Evolutionary conservation across 2,797 vertebrate genomes (phyloP), one percentile per base, ranked within the genome.

Genomic region (Argya squamiceps): DNA sequence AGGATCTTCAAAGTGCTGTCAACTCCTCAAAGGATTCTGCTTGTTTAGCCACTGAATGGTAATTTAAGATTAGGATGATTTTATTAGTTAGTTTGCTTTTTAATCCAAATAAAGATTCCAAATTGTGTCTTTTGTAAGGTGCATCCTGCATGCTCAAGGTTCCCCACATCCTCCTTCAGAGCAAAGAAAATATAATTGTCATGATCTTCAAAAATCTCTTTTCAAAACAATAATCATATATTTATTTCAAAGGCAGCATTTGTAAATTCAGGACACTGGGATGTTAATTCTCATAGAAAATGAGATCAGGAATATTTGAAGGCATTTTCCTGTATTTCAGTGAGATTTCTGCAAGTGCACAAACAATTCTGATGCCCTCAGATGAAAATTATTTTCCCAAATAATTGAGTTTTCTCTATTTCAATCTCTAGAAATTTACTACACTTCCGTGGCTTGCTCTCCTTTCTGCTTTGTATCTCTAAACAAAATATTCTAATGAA

Each of bases 401-500:
- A 32, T 56, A 17, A 43, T 10, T 69, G 32, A 5, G 37, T 58
- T 77, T 39, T 15, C 62, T 75, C 27, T 24, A 1, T 70, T 80
- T 62, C 23, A 8, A 2, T 30, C 65, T 90, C 52, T 46, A 1
- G 3, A 30, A 11, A 58, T 64, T 46, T 41, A 27, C 24, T 8
- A 32, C 44, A 6, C 7, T 69, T 63, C 16, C 30, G 15, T 69
- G 53, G 15, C 36, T 60, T 9, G 9, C 24, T 39, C 26, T 88
- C n/a, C 34, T 24, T 84, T 79, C 71, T 49, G 59, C 11, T 49
- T 88, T 53, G 29, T 7, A 20, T 30, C 58, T 75, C 62, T 34
- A 46, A 68, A 59, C 63, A 65, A 92, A 85, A n/a, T 34, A 77
- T 73, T 39, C 60, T 52, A 65, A 63, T 36, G 69, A 82, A 92